Percentiles rank a stretch among this genome's conserved stretches.
Evolutionary conservation across 1,140 invertebrate genomes (phyloP).

Genomic region (Lineus longissimus): DNA sequence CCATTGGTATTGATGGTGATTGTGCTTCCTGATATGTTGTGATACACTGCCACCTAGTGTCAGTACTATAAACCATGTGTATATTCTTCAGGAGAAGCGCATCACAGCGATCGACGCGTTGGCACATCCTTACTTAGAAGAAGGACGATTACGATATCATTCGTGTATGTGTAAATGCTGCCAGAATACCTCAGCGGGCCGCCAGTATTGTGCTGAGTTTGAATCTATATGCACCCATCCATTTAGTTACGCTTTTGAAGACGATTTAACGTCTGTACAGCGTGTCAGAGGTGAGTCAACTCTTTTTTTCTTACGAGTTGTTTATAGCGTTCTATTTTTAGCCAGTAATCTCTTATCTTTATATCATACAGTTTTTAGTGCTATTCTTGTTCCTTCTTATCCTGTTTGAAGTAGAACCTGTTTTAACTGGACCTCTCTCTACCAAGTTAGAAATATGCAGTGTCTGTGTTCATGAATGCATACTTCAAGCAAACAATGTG

Average conservation of each 20-base stretch:
- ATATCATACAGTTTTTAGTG: too few relatives aligned
- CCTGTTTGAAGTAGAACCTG: too few relatives aligned
- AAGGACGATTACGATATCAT: conserved; percentile 95
- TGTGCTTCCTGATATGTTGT: too few relatives aligned
- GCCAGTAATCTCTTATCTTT: too few relatives aligned
- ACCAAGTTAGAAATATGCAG: too few relatives aligned
- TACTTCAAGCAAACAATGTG: too few relatives aligned
- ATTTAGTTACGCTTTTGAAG: conserved; percentile 93
- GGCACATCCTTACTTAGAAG: conserved; percentile 93
- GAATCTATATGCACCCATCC: conserved; percentile 83
- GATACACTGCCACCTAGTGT: neutral
- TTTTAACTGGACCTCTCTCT: too few relatives aligned
- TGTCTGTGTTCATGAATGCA: too few relatives aligned
- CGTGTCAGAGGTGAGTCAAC: conserved; percentile 85
- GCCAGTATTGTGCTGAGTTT: conserved; percentile 88
- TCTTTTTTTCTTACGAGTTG: too few relatives aligned
- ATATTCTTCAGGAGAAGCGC: conserved; percentile 73
- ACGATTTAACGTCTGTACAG: conserved; percentile 83
- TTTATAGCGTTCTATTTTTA: neutral
- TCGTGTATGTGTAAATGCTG: conserved; percentile 99
- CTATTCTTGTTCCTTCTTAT: too few relatives aligned
- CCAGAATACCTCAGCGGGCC: conserved; percentile 58
- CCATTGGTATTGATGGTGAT: too few relatives aligned
- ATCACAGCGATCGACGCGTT: conserved; percentile 91
- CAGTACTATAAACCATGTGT: neutral